phyloP scores from a whole-genome alignment of 2,888 invertebrate species.

The Hypsopygia costalis region DNA sequence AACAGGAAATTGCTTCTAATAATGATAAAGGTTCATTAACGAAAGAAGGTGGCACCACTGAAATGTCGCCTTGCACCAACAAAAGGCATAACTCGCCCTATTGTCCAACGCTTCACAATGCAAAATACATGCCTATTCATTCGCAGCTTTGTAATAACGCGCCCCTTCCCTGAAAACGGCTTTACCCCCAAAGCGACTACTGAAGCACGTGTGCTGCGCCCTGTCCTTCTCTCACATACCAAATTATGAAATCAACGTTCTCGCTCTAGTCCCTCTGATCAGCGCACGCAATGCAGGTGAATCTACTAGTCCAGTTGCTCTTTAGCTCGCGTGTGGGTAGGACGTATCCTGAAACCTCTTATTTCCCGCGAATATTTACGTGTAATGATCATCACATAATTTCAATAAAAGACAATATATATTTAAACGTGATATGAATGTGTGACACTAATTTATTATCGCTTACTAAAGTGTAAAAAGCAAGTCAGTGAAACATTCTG shows the following conservation, averaged over 20 bases:
- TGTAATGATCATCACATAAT: slow-evolving; percentile 18
- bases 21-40: slow-evolving; percentile 39
- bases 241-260: slow-evolving; percentile 25
- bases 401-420: neutral
- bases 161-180: slow-evolving; percentile 67
- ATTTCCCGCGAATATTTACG: slow-evolving; percentile 77
- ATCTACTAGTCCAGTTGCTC: slow-evolving; percentile 56
- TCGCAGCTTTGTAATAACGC: slow-evolving; percentile 64
- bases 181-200: slow-evolving; percentile 52
- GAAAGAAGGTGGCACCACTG: slow-evolving; percentile 33
- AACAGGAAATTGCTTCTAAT: slow-evolving; percentile 8
- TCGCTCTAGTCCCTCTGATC: slow-evolving; percentile 47
- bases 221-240: slow-evolving; percentile 36
- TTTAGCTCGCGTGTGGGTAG: slow-evolving; percentile 49
- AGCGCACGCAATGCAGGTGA: slow-evolving; percentile 80
- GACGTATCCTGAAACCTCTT: slow-evolving; percentile 33
- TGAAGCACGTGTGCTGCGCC: slow-evolving; percentile 61
- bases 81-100: slow-evolving; percentile 52
- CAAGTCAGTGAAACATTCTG: slow-evolving; percentile 39
- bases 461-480: slow-evolving; percentile 38
- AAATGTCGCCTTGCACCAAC: slow-evolving; percentile 50
- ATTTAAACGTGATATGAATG: slow-evolving; percentile 38
- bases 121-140: slow-evolving; percentile 66
- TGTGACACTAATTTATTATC: slow-evolving; percentile 45
- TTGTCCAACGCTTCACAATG: slow-evolving; percentile 59